A percentile compares a stretch with the other conserved stretches of the same genome.
Conservation (phyloP, 1,140 invertebrate genomes). For the Drosophila nikananu region DNA sequence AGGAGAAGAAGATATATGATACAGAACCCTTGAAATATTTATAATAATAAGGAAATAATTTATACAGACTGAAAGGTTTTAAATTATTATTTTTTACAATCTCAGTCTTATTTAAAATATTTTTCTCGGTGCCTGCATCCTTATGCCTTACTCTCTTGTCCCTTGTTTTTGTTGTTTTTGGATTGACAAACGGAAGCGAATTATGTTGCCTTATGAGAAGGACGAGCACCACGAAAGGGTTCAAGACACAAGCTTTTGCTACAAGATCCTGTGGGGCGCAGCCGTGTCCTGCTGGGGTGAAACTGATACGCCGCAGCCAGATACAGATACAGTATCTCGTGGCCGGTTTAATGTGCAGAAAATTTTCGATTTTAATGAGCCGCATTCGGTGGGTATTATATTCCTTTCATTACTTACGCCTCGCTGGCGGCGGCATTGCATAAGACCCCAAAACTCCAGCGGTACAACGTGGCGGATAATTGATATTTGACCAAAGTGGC, state of each 20-base stretch:
- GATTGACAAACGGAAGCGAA: slow-evolving; percentile 70
- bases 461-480: slow-evolving; percentile 64
- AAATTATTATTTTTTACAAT: neutral
- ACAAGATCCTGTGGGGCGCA: slow-evolving; percentile 21
- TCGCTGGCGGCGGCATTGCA: slow-evolving; percentile 48
- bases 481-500: slow-evolving; percentile 50
- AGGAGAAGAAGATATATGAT: neutral
- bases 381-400: slow-evolving; percentile 27
- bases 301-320: slow-evolving; percentile 59
- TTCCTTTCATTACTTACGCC: slow-evolving; percentile 53
- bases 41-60: neutral
- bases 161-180: slow-evolving; percentile 30
- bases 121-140: slow-evolving; percentile 21
- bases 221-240: slow-evolving; percentile 38
- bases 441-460: slow-evolving; percentile 7
- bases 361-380: slow-evolving; percentile 67
- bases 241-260: slow-evolving; percentile 43
- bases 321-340: slow-evolving; percentile 32
- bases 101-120: neutral
- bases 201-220: slow-evolving; percentile 66
- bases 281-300: slow-evolving; percentile 55
- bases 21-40: neutral
- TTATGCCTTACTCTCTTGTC: slow-evolving; percentile 15
- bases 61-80: neutral
- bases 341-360: slow-evolving; percentile 62